Evolutionary conservation across 2,797 vertebrate species (phyloP).

Genomic region (Dromococcyx pavoninus): DNA sequence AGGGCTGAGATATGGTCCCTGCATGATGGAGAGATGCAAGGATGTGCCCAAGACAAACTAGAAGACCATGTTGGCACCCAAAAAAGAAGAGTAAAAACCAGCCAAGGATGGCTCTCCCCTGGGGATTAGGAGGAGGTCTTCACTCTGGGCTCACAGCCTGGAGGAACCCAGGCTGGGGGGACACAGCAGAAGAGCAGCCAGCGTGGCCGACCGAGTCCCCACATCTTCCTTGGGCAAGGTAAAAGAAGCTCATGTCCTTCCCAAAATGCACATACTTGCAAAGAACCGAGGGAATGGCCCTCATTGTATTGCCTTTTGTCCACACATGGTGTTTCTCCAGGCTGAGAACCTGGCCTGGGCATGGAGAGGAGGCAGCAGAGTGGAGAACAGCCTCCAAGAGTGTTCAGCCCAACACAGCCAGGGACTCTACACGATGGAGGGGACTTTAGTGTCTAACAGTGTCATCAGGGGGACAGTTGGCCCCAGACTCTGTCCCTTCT

Average conservation of each 20-base stretch:
- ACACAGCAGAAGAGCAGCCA: neutral
- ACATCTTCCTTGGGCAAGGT: neutral
- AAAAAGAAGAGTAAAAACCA: neutral
- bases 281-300: neutral
- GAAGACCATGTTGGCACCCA: neutral
- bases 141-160: fast-evolving
- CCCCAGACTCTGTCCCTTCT: neutral
- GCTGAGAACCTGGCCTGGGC: neutral
- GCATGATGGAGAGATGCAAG: neutral
- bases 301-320: fast-evolving
- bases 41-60: neutral
- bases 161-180: neutral
- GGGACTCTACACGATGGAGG: neutral
- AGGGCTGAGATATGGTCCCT: fast-evolving
- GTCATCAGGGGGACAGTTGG: neutral
- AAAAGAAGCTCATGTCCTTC: neutral
- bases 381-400: neutral
- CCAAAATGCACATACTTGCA: fast-evolving
- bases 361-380: neutral
- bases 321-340: neutral
- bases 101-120: neutral
- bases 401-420: fast-evolving
- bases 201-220: fast-evolving
- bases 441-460: fast-evolving
- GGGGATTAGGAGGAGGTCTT: neutral